Evolutionary conservation across 2,113 vertebrate genomes (phyloP), one percentile per base, ranked within the genome.

Genomic region (Actenoides lindsayi): DNA sequence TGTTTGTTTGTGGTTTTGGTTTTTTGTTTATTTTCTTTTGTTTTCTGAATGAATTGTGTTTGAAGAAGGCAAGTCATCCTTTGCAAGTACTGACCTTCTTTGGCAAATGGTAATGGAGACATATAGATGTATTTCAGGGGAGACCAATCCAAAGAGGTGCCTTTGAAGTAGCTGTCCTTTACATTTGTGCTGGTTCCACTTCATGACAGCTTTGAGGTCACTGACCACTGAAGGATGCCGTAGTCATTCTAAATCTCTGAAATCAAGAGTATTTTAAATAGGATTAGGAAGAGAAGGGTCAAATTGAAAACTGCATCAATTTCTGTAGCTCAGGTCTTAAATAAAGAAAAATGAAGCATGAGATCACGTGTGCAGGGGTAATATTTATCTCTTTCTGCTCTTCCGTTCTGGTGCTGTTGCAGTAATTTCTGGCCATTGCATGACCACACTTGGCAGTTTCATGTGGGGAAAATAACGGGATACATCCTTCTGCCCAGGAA

Each of bases 241-340:
- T 17, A 28, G 37, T 88, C 44, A 27, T 79, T 93, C 37, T 65
- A 83, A 83, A 80, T 77, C 44, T 93, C 63, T 74, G 59, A 96
- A 80, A 48, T 69, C 23, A 73, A 80, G 39, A 53, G 68, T 85
- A 76, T 73, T 37, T 96, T 62, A 75, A 97, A 91, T 64, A 90
- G 20, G 23, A 85, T 91, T 90, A 93, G 62, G 81, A 90, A 67
- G n/a, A 41, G 35, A 93, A 90, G 60, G 39, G 65, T 79, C 70
- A 73, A 73, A 82, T 39, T 79, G 59, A 74, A 93, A 92, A 71
- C 19, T 24, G 27, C n/a, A 91, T 88, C 44, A 83, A 31, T 93
- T 96, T 74, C 63, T 70, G 54, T 70, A 59, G 37, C n/a, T 91
- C 3, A 2, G 13, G 54, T 90, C 83, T 90, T 91, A 85, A 94